Base-by-base conservation (phyloP, 2,797 vertebrate species). In the Sebastes oblongus region DNA sequence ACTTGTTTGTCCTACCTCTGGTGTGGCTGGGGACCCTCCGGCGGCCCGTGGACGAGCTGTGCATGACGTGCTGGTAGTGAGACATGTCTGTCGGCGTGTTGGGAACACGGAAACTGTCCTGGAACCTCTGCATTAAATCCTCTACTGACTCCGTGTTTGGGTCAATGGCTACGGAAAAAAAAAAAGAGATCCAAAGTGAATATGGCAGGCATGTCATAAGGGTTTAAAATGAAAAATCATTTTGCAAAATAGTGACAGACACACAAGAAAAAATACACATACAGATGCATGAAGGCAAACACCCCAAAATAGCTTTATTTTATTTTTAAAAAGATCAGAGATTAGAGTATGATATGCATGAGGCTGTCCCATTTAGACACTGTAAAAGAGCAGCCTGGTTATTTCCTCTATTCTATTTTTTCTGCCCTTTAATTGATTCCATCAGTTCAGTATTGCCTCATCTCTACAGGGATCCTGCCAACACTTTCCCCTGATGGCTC, bases 51-150 rank as follows among this genome's bases (percentile, higher is more conserved):
- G 97, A 97, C 0, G 96, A 89, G 91, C 96, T 95, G 95, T 97
- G 96, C 1, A 96, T 94, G 4, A 96, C 95, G 0, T 98, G 96
- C 88, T 98, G 97, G 81, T 98, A 96, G 93, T 97, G 97, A 81
- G 96, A 96, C 20, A 99, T 97, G 94, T 99, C 97, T n/a, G 97
- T 96, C 29, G 96, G 95, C 0, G 97, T 96, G 94, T 97, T 98
- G 87, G 93, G 92, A 55, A 97, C 96, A 32, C 97, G 97, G 91
- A 98, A 99, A 85, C 97, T 98, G 92, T 99, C 98, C 94, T 98
- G 98, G 95, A 99, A 99, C 90, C 97, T 97, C 96, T 97, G 97
- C 98, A 99, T 98, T 94, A 99, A 94, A 90, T 97, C 97, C 85
- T 99, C 98, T 75, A 98, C 97, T 0, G 97, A 97, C 91, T 99